Base-by-base conservation (phyloP, 2,888 invertebrate genomes). In the Polydrusus cervinus region DNA sequence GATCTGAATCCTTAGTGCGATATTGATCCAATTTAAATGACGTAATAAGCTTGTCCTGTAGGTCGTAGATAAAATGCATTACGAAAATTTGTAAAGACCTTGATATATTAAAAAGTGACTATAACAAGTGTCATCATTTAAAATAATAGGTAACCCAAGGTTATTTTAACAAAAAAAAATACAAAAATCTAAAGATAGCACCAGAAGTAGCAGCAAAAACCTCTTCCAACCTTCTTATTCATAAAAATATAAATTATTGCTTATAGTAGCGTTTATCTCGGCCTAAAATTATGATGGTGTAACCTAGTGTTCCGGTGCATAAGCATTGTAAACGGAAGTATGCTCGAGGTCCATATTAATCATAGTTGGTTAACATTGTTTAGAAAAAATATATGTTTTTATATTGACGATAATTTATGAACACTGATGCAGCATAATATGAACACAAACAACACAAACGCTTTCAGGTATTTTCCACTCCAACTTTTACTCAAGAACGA, bases 271-370 rank as follows among this genome's bases (percentile, higher is more conserved):
- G 72, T 65, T 72, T 66, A 66, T 72, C 57, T 25, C 47, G 66
- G 53, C 62, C 66, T 75, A 79, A 79, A 80, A 79, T 74, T 78
- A 79, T 76, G 77, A 74, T 74, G 74, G 74, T 77, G 79, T 79
- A 80, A 79, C 70, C 71, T 70, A 74, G 25, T 18, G 79, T 81
- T 80, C 78, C 80, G 80, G 78, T 79, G 14, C 20, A 43, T 74
- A 76, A 64, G 40, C 76, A 60, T 60, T 60, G 16, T 60, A 60
- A 74, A 60, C 79, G 81, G 79, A 81, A 79, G 76, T 61, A 57
- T 66, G 71, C 60, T 70, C 79, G 73, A 78, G 78, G 79, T 78
- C 71, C 57, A 47, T 40, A 70, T 47, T 61, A 45, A 61, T 70
- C 57, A 16, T 61, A 43, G 47, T 60, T 67, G 20, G 67, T 68